A percentile compares a stretch with the other conserved stretches of the same genome.
These are phyloP conservation scores for Athene cunicularia DNA, from an alignment of 2,113 vertebrate genomes.

Conservation along the genomic window DNA sequence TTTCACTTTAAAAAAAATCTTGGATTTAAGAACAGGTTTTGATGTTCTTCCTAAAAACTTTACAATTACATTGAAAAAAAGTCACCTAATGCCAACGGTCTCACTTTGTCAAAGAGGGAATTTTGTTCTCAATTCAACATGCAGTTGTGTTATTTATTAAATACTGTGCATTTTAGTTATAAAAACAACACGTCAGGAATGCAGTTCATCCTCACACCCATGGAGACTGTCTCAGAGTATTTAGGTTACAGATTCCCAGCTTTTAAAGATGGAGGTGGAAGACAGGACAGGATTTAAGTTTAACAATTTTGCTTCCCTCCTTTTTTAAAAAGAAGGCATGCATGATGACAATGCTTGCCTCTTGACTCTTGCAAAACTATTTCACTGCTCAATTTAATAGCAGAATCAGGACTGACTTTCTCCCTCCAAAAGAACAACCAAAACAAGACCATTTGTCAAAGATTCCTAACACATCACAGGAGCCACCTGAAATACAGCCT, in stretches of 20 bases:
- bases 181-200: neutral
- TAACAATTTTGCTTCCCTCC: neutral
- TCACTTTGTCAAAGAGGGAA: rapidly evolving
- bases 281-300: neutral
- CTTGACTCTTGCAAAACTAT: neutral
- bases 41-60: no score
- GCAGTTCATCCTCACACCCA: rapidly evolving
- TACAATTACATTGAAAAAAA: neutral
- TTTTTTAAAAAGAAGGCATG: rapidly evolving
- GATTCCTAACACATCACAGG: neutral
- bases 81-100: neutral
- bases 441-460: neutral
- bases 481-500: neutral
- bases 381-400: neutral
- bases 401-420: neutral
- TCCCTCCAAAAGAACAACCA: neutral
- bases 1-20: neutral
- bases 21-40: neutral
- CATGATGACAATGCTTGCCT: neutral
- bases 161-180: no score
- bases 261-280: neutral
- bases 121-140: neutral
- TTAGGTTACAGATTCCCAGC: neutral
- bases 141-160: neutral
- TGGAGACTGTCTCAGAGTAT: neutral